phyloP scores from a whole-genome alignment of 2,113 vertebrate species.

The Nothobranchius kuhntae region DNA sequence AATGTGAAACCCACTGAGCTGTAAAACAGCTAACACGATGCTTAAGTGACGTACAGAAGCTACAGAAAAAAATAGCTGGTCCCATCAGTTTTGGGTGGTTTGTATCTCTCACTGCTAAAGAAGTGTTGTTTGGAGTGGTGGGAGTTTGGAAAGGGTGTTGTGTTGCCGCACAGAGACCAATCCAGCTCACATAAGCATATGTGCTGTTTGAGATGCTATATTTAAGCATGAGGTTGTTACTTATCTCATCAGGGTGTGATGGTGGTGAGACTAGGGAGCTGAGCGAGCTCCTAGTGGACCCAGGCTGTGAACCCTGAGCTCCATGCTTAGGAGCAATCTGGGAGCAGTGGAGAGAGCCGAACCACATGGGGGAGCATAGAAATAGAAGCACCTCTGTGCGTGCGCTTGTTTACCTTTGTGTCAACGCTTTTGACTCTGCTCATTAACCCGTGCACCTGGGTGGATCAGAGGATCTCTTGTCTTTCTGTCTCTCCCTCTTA shows the following conservation, averaged over 20 bases:
- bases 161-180: slow-evolving; percentile 59
- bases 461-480: slow-evolving; percentile 31
- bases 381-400: slow-evolving; percentile 68
- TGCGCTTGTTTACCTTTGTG: slow-evolving; percentile 76
- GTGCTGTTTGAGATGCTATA: slow-evolving; percentile 75
- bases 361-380: slow-evolving; percentile 47
- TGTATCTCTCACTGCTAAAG: slow-evolving; percentile 66
- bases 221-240: slow-evolving; percentile 64
- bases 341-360: slow-evolving; percentile 45
- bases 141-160: slow-evolving; percentile 15
- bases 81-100: slow-evolving; percentile 56
- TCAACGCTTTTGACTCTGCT: slow-evolving; percentile 70
- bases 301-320: slow-evolving; percentile 47
- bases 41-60: slow-evolving; percentile 12
- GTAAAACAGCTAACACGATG: slow-evolving; percentile 25
- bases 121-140: slow-evolving; percentile 64
- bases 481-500: not conserved
- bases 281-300: slow-evolving; percentile 55
- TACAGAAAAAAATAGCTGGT: slow-evolving; percentile 11
- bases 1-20: slow-evolving; percentile 4
- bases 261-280: slow-evolving; percentile 53
- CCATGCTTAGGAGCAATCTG: slow-evolving; percentile 43
- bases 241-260: slow-evolving; percentile 66
- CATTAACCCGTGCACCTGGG: slow-evolving; percentile 69
- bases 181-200: slow-evolving; percentile 49